phyloP scores from a whole-genome alignment of 2,888 invertebrate genomes.

The Lasioglossum marginatum region DNA sequence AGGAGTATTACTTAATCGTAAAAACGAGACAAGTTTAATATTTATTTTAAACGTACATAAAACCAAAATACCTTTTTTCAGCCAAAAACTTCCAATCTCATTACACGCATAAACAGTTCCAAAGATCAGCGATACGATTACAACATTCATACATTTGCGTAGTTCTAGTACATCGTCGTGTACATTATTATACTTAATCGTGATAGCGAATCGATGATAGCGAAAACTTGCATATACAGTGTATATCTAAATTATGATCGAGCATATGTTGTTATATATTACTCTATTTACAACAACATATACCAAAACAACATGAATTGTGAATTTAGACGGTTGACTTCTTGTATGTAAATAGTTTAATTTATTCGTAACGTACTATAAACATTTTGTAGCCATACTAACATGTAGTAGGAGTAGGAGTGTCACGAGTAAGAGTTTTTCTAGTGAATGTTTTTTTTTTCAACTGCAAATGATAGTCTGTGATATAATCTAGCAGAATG shows the following conservation, averaged over 20 bases:
- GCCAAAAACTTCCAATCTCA: conserved; percentile 7
- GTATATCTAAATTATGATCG: conserved; percentile 16
- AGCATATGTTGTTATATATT: conserved; percentile 39
- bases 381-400: conserved; percentile 51
- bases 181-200: conserved; percentile 44
- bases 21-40: conserved; percentile 25
- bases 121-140: conserved; percentile 26
- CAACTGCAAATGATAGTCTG: conserved; percentile 68
- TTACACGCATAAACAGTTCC: not conserved
- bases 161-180: conserved; percentile 51
- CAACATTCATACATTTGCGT: conserved; percentile 45
- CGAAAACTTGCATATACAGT: conserved; percentile 11
- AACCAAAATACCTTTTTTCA: conserved; percentile 4
- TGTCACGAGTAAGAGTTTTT: conserved; percentile 55
- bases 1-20: conserved; percentile 5
- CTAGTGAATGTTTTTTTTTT: conserved; percentile 62
- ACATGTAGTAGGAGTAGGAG: conserved; percentile 40
- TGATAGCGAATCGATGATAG: conserved; percentile 6
- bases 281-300: conserved; percentile 29
- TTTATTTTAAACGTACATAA: conserved; percentile 40
- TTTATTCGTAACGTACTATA: conserved; percentile 32
- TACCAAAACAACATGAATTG: conserved; percentile 32
- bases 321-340: conserved; percentile 32
- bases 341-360: conserved; percentile 58
- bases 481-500: conserved; percentile 70